These are phyloP conservation scores for Drosophila melanosoma DNA, from an alignment of 2,888 invertebrate species.

Conservation along the genomic window DNA sequence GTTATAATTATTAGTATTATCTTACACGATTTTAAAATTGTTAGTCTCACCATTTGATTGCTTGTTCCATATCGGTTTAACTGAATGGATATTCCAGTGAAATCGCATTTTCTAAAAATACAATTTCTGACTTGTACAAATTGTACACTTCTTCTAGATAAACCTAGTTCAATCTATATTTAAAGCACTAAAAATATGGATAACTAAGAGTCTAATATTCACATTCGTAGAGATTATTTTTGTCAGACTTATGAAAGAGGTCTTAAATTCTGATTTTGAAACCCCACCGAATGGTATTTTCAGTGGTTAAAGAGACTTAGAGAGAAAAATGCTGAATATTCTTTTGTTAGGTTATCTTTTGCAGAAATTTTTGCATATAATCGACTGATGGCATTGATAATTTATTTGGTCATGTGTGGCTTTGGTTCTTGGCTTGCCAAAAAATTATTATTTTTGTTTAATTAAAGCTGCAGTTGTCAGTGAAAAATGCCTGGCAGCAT, in stretches of 20 bases:
- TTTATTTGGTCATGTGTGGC: conserved; percentile 31
- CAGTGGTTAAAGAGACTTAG: not conserved
- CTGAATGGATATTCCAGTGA: not conserved
- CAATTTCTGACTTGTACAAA: not conserved
- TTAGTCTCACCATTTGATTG: not conserved
- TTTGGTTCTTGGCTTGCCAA: conserved; percentile 21
- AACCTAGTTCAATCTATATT: not conserved
- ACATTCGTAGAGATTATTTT: not conserved
- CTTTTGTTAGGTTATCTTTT: not conserved
- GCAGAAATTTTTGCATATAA: conserved; percentile 28
- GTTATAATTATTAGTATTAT: not conserved
- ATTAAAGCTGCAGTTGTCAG: conserved; percentile 78
- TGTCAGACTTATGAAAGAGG: not conserved
- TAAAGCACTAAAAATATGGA: not conserved
- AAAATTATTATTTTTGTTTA: conserved; percentile 62
- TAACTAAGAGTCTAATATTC: not conserved
- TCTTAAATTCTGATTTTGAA: not conserved
- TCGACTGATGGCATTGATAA: conserved; percentile 28
- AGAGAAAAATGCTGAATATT: not conserved
- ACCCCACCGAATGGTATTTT: not conserved
- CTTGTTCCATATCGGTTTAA: not conserved
- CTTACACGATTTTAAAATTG: not conserved
- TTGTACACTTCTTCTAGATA: not conserved
- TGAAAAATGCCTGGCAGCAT: conserved; percentile 63
- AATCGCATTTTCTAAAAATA: not conserved